These are phyloP conservation scores for Cirrhinus mrigala DNA, from an alignment of 2,797 vertebrate species.

Conservation along the genomic window DNA sequence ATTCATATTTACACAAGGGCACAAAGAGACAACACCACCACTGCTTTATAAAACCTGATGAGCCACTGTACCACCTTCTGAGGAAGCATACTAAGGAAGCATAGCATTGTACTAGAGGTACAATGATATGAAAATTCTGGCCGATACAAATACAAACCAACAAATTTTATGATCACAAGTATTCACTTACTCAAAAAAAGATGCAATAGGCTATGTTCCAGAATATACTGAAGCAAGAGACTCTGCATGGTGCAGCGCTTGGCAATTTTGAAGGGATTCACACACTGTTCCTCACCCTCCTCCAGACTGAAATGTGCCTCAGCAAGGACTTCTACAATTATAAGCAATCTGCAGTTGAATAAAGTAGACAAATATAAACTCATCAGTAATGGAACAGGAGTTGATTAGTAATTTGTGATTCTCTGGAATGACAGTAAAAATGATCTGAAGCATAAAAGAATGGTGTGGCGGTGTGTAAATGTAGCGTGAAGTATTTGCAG, in stretches of 20 bases:
- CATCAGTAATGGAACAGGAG: conserved; percentile 3
- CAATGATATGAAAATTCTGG: not conserved
- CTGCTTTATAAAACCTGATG: not conserved
- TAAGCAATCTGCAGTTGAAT: not conserved
- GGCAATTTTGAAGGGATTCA: not conserved
- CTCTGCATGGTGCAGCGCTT: not conserved
- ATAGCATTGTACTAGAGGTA: not conserved
- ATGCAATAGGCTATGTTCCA: not conserved
- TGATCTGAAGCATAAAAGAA: conserved; percentile 9
- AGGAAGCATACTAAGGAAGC: not conserved
- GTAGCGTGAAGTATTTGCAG: conserved; percentile 32
- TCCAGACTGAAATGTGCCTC: not conserved
- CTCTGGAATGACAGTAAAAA: conserved; percentile 14
- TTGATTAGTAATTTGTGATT: conserved; percentile 27
- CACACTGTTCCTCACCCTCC: not conserved
- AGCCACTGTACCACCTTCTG: not conserved
- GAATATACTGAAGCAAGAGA: not conserved
- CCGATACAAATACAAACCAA: not conserved
- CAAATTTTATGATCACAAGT: not conserved
- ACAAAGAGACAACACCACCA: not conserved
- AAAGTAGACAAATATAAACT: not conserved
- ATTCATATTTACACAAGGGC: conserved; percentile 27
- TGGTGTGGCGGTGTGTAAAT: conserved; percentile 9
- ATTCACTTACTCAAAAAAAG: not conserved
- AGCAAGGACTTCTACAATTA: conserved; percentile 11